These are phyloP conservation scores for Charadrius vociferus DNA, from an alignment of 2,113 vertebrate genomes.

Conservation along the genomic window DNA sequence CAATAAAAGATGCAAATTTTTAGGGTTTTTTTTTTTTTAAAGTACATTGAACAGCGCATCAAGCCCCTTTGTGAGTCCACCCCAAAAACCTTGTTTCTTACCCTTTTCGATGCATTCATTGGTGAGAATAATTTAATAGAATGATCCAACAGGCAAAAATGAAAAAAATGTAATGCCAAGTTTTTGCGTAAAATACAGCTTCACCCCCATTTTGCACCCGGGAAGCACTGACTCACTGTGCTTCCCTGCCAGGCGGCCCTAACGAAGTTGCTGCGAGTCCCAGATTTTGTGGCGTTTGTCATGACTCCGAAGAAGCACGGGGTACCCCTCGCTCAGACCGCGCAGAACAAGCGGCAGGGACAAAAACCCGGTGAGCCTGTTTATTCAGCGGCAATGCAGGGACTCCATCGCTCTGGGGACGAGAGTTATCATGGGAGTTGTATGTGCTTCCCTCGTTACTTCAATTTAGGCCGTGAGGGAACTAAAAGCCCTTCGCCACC, in stretches of 20 bases:
- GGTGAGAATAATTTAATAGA: neutral
- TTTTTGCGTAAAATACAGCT: neutral
- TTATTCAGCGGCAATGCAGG: fast-evolving
- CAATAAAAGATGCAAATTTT: neutral
- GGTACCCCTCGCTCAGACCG: fast-evolving
- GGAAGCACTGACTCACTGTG: neutral
- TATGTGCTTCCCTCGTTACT: fast-evolving
- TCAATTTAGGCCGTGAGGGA: fast-evolving
- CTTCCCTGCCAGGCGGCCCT: neutral
- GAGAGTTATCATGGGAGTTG: neutral
- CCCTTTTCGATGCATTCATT: neutral
- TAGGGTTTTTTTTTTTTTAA: neutral
- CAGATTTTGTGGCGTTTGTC: neutral
- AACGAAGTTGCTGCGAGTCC: neutral
- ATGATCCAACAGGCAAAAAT: neutral
- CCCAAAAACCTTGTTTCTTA: neutral
- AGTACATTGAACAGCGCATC: neutral
- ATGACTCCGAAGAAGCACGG: fast-evolving
- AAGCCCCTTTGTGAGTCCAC: fast-evolving
- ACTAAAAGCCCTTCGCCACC: neutral
- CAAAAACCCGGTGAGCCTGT: fast-evolving
- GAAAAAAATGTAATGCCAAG: fast-evolving
- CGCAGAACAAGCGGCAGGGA: neutral
- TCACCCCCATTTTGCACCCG: fast-evolving
- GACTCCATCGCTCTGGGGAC: fast-evolving